Evolutionary conservation across 2,888 invertebrate species (phyloP), one percentile per base, ranked within the genome.

Genomic region (Zootermopsis nevadensis): DNA sequence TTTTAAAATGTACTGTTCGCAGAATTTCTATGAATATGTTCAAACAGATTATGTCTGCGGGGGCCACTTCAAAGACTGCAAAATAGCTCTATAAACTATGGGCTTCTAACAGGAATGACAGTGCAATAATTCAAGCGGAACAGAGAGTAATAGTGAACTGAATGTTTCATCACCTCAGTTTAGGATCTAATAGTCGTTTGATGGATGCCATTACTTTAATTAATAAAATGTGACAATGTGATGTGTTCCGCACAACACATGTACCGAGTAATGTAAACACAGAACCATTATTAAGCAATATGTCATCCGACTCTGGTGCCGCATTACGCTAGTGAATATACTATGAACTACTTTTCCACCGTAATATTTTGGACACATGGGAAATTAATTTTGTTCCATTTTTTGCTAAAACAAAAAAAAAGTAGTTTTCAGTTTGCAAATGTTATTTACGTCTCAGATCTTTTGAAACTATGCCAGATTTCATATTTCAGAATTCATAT

Each of bases 211-310:
- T 66, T 79, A 66, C 66, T 79, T 79, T 66, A 79, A 79, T 79
- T 79, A 77, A 77, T 77, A 77, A 77, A 77, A 77, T 77, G 77
- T 27, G 77, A 77, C 77, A 77, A 77, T 77, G 77, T 27, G 77
- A 77, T 48, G 42, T 76, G 27, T 27, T 22, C 77, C 12, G 42
- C 27, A 27, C 30, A 30, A 55, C 53, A 55, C 77, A 77, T 77
- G 77, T 77, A 66, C 10, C 27, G 66, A 8, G 27, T 66, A 77
- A 77, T 77, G 77, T 77, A 77, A 53, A 55, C 77, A 55, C 53
- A 27, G 48, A 42, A n/a, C 55, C 33, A 77, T 77, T 77, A 77
- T 77, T 77, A 31, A 55, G 77, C 77, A 77, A 77, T 77, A 55
- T 31, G 53, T 77, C 77, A 77, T 77, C 33, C 55, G 24, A 69